Percentiles rank a stretch among this genome's conserved stretches.
phyloP scores from a whole-genome alignment of 2,888 invertebrate species.

The Trichopria drosophilae region DNA sequence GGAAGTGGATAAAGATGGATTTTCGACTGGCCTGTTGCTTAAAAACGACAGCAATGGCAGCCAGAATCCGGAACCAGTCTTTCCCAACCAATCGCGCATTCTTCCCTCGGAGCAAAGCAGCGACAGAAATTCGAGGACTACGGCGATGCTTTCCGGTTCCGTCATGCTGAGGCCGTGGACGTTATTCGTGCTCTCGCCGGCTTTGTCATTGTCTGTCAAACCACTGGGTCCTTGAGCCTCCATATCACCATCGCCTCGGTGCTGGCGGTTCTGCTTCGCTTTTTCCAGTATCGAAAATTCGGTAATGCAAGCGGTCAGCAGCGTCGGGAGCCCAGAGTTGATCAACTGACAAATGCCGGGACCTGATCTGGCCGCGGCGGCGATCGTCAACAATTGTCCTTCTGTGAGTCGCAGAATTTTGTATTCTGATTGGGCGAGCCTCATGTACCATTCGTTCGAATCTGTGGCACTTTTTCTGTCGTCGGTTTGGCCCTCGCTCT shows the following conservation, averaged over 20 bases:
- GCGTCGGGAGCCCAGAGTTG: constrained; percentile 72
- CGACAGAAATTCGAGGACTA: constrained; percentile 79
- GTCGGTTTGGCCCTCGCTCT: constrained; percentile 68
- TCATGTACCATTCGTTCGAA: constrained; percentile 63
- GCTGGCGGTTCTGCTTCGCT: constrained; percentile 7
- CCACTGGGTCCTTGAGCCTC: constrained; percentile 32
- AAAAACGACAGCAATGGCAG: constrained; percentile 75
- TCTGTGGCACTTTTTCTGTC: constrained; percentile 67
- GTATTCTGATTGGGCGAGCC: constrained; percentile 63
- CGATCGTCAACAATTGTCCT: constrained; percentile 74
- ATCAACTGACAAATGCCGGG: constrained; percentile 75
- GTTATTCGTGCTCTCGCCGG: constrained; percentile 37
- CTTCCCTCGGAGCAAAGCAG: constrained; percentile 78
- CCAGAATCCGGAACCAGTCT: constrained; percentile 84
- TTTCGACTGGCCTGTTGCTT: constrained; percentile 65
- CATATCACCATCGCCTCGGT: not conserved
- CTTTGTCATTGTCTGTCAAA: constrained; percentile 61
- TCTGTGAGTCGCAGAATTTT: constrained; percentile 64
- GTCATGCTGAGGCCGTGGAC: constrained; percentile 59
- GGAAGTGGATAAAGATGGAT: constrained; percentile 48
- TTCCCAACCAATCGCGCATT: constrained; percentile 87
- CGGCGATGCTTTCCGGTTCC: constrained; percentile 65
- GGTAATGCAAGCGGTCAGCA: constrained; percentile 66
- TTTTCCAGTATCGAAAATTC: constrained; percentile 25
- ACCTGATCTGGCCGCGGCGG: constrained; percentile 79